These are phyloP conservation scores for Clostera curtula DNA, from an alignment of 2,888 invertebrate species.

Conservation along the genomic window DNA sequence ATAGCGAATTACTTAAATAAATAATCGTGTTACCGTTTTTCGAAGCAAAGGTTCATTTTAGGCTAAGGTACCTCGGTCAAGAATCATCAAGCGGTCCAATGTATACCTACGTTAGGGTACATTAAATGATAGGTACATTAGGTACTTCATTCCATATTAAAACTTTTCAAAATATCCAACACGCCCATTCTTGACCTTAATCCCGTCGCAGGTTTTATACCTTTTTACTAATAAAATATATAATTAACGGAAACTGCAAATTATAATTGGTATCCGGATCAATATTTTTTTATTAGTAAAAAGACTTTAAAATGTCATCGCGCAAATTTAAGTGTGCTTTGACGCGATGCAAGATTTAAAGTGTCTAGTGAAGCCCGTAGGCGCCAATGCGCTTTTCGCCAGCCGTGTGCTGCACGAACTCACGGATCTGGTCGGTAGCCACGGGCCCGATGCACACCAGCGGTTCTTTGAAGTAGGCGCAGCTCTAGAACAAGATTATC, in stretches of 20 bases:
- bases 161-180: too few species aligned
- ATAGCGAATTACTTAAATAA: conserved; percentile 49
- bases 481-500: conserved; percentile 79
- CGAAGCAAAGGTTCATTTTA: conserved; percentile 50
- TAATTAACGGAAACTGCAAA: conserved; percentile 9
- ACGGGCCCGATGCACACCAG: conserved; percentile 91
- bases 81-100: too few species aligned
- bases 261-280: conserved; percentile 5
- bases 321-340: conserved; percentile 12
- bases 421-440: conserved; percentile 82
- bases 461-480: conserved; percentile 94
- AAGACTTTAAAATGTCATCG: conserved; percentile 9
- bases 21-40: conserved; percentile 54
- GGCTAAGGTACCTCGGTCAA: too few species aligned
- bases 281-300: conserved; percentile 26
- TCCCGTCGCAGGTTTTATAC: conserved; percentile 14
- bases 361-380: conserved; percentile 65
- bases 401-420: conserved; percentile 84
- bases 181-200: too few species aligned
- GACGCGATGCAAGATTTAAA: conserved; percentile 11
- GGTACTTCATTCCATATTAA: too few species aligned
- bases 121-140: too few species aligned
- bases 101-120: too few species aligned
- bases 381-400: conserved; percentile 87
- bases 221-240: conserved; percentile 30